Evolutionary conservation across 2,888 invertebrate genomes (phyloP).

Genomic region (Spialia ferax): DNA sequence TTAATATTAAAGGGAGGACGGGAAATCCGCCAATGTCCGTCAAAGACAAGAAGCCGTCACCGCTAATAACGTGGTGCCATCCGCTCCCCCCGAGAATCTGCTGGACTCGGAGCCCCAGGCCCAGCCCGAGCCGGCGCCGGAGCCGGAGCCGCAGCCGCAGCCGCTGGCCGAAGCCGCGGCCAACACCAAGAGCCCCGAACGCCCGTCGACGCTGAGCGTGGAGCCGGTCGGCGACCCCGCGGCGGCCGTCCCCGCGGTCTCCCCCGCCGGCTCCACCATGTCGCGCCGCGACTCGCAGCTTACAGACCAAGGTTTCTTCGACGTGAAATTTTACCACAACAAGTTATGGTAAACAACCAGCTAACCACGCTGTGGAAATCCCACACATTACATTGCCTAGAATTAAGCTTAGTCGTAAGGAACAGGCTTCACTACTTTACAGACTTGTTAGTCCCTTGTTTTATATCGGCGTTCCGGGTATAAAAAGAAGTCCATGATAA

Average conservation of each 20-base stretch:
- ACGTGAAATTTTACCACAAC: constrained; percentile 93
- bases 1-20: constrained; percentile 41
- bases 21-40: background rate
- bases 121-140: constrained; percentile 34
- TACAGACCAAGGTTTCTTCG: constrained; percentile 90
- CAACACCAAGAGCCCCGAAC: constrained; percentile 47
- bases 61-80: background rate
- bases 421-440: too few species aligned
- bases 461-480: too few species aligned
- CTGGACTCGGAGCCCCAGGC: constrained; percentile 16
- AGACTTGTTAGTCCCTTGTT: too few species aligned
- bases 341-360: constrained; percentile 88
- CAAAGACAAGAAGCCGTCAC: background rate
- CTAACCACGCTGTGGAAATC: constrained; percentile 30
- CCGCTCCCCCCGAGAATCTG: background rate
- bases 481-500: too few species aligned
- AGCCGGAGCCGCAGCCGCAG: constrained; percentile 27
- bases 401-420: constrained; percentile 16
- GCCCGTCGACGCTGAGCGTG: constrained; percentile 54
- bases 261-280: constrained; percentile 51
- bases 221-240: constrained; percentile 44
- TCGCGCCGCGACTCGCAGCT: constrained; percentile 72
- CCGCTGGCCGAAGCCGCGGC: constrained; percentile 38
- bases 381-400: constrained; percentile 23
- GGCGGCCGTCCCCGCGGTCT: constrained; percentile 39